Base-by-base conservation (phyloP, 2,113 vertebrate species). In the Nipponia nippon region DNA sequence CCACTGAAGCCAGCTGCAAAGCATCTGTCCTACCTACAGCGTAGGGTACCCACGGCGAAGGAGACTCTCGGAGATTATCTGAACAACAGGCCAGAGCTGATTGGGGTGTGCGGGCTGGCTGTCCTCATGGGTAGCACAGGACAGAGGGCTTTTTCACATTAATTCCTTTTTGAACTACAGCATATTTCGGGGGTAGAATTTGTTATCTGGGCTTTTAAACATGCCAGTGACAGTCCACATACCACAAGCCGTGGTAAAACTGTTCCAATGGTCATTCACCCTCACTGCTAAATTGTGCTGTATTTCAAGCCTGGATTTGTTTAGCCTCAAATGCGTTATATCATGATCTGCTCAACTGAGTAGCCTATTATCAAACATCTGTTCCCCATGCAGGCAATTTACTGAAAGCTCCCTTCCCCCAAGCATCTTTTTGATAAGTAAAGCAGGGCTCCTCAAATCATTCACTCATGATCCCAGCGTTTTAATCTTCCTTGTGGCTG, bases 271-370 rank as follows among this genome's bases (percentile, higher is more conserved):
- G 75, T 58, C 92, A 93, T 67, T 87, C 32, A 80, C 67, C 29
- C 85, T 89, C 76, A 30, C 38, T 71, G 38, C 67, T 90, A 70
- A 93, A 92, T 32, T 69, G 52, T 58, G 71, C 91, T 87, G 52
- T 77, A 44, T 92, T 87, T 95, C 77, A 89, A 90, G 85, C 72
- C 83, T 87, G 83, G 89, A 89, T 89, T 97, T 89, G 90, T 93
- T 91, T 87, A 95, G 94, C 69, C 73, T 93, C 93, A 89, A 92
- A 94, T 83, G 82, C 3, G 7, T 88, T 91, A 49, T 88, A 93
- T 91, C 92, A 95, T 95, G 90, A 96, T 94, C 90, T 85, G 92
- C 83, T 83, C 93, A 93, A 61, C 62, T 86, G 96, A 95, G 92
- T 61, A 93, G 87, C 75, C 90, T 78, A 75, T 83, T 93, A 91